These are phyloP conservation scores for Gonioctena quinquepunctata DNA, from an alignment of 1,140 invertebrate genomes.

Conservation along the genomic window DNA sequence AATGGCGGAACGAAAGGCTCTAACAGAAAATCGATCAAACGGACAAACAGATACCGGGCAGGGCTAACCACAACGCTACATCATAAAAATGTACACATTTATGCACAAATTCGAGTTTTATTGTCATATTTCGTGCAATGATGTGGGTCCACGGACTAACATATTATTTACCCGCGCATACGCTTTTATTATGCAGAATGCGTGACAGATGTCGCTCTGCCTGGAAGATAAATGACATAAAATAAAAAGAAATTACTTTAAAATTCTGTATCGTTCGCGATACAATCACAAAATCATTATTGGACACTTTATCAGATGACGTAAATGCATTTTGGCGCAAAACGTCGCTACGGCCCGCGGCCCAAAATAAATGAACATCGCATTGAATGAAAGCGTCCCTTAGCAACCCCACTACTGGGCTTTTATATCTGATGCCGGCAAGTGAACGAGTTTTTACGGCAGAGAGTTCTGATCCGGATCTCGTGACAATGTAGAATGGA, in stretches of 20 bases:
- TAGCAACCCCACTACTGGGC: slow-evolving; percentile 26
- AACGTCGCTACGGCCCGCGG: slow-evolving; percentile 20
- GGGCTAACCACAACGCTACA: too few relatives aligned
- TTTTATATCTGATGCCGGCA: slow-evolving; percentile 20
- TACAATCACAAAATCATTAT: slow-evolving; percentile 26
- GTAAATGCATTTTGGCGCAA: slow-evolving; percentile 23
- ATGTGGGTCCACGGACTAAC: too few relatives aligned
- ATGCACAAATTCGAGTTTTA: too few relatives aligned
- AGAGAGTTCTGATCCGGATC: background rate
- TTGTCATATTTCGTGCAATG: too few relatives aligned
- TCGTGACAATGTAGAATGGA: background rate
- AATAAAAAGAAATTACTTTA: slow-evolving; percentile 29
- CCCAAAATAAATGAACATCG: slow-evolving; percentile 33
- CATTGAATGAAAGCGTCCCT: slow-evolving; percentile 36
- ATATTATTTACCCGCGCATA: background rate
- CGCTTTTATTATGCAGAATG: background rate
- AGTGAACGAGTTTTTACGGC: background rate
- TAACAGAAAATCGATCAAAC: too few relatives aligned
- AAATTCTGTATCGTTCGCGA: slow-evolving; percentile 23
- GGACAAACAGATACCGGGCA: too few relatives aligned
- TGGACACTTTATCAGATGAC: slow-evolving; percentile 27
- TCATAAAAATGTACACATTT: too few relatives aligned
- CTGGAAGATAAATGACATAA: slow-evolving; percentile 2
- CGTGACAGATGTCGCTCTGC: background rate
- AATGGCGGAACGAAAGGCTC: too few relatives aligned